Evolutionary conservation across 64 coral and sea anemone genomes (phyloP), one percentile per base, ranked within the genome.

Genomic region (Astreopora myriophthalma): DNA sequence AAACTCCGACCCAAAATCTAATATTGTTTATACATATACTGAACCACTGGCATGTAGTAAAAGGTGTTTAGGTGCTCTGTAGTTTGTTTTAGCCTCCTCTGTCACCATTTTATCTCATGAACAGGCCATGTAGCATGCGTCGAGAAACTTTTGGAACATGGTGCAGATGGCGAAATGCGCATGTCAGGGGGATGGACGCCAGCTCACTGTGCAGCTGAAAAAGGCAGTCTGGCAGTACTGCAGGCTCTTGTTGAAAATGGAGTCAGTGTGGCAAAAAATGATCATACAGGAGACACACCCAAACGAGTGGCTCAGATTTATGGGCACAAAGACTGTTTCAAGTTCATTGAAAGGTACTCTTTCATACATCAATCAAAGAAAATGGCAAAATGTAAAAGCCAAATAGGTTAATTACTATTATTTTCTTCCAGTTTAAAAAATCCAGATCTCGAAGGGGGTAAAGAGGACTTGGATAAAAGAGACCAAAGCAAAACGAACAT

Each of bases 141-240:
- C 7, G 87, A 99, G 84, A 40, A 92, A 33, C 90, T 99, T 4
- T 25, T 95, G 58, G 90, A 95, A 32, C 65, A 93, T 62, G 87
- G 80, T 7, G 97, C 97, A 1, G 97, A 95, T 61, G 79, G 86
- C 25, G 81, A 93, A 61, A 95, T 95, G 94, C 97, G 87, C 87
- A 99, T 93, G 97, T 27, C 83, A 27, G 97, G 97, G 52, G 97
- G 94, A 3, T 99, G 97, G 97, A 99, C 97, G 24, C 90, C 97
- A 63, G 97, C 97, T 8, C 97, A 99, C 48, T 99, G 97, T 85
- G 97, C 94, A 23, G 94, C 97, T 79, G 97, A 99, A 76, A 39
- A 66, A 27, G 94, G 94, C 0, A 87, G 76, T 84, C 16, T 91
- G 12, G 86, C 86, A 66, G 72, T 95, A 98, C 62, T 99, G 67